Conservation (phyloP, 2,797 vertebrate species). For the Orientallactaga sibirica region DNA sequence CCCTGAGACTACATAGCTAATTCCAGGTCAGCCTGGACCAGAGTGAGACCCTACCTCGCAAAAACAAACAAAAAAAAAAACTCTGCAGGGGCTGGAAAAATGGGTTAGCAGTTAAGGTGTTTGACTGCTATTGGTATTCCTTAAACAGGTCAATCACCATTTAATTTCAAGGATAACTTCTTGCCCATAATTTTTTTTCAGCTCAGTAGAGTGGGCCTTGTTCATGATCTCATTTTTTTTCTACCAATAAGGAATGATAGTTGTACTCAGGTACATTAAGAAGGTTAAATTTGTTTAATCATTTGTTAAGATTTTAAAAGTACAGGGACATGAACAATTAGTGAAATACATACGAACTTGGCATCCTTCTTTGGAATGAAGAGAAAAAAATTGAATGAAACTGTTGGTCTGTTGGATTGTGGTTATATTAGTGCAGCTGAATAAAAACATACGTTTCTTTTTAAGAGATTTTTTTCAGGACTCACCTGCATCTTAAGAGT, state of each 20-base stretch:
- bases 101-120: no score
- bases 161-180: neutral
- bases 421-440: conserved; percentile 31
- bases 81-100: neutral
- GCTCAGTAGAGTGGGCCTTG: neutral
- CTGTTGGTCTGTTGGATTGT: neutral
- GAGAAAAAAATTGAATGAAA: conserved; percentile 9
- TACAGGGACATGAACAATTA: neutral
- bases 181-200: neutral
- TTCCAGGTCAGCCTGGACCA: no score
- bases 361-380: conserved; percentile 38
- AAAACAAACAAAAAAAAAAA: neutral
- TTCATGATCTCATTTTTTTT: conserved; percentile 31
- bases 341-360: conserved; percentile 13
- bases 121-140: no score
- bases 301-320: conserved; percentile 59
- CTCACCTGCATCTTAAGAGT: conserved; percentile 55
- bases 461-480: conserved; percentile 48
- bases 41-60: no score
- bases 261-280: neutral
- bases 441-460: conserved; percentile 37
- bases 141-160: neutral
- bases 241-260: neutral
- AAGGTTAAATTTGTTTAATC: conserved; percentile 25
- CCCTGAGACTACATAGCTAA: no score